Conservation (phyloP, 1,140 invertebrate species). For the Temnothorax curvispinosus region DNA sequence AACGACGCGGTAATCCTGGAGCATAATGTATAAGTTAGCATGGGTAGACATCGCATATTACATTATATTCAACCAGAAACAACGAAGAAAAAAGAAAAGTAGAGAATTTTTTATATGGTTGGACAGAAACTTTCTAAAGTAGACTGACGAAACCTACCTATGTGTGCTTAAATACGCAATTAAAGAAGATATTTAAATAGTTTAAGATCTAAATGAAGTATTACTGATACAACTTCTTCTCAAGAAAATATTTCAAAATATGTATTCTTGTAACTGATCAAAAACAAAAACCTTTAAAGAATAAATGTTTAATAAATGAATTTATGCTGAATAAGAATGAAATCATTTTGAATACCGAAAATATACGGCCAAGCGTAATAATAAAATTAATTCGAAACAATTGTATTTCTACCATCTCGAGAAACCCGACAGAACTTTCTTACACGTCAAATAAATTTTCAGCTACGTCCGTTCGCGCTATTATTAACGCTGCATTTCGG, state of each 20-base stretch:
- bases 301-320: neutral
- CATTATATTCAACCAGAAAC: slow-evolving; percentile 72
- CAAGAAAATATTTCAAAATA: neutral
- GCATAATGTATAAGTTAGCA: slow-evolving; percentile 84
- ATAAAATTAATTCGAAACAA: slow-evolving; percentile 62
- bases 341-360: slow-evolving; percentile 2
- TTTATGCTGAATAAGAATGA: neutral
- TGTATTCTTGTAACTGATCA: neutral
- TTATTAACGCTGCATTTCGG: slow-evolving; percentile 47
- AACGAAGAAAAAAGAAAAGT: slow-evolving; percentile 25
- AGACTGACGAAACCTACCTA: slow-evolving; percentile 44
- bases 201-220: slow-evolving; percentile 50
- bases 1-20: slow-evolving; percentile 83
- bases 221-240: neutral
- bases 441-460: slow-evolving; percentile 30
- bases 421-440: slow-evolving; percentile 10
- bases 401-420: neutral
- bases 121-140: neutral
- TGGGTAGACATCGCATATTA: slow-evolving; percentile 80
- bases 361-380: slow-evolving; percentile 40
- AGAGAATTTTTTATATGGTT: slow-evolving; percentile 18
- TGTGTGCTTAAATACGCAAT: slow-evolving; percentile 72
- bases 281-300: neutral
- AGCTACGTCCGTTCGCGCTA: neutral
- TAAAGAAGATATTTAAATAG: slow-evolving; percentile 73